Evolutionary conservation across 2,888 invertebrate species (phyloP), one percentile per base, ranked within the genome.

Genomic region (Chrysolina americana): DNA sequence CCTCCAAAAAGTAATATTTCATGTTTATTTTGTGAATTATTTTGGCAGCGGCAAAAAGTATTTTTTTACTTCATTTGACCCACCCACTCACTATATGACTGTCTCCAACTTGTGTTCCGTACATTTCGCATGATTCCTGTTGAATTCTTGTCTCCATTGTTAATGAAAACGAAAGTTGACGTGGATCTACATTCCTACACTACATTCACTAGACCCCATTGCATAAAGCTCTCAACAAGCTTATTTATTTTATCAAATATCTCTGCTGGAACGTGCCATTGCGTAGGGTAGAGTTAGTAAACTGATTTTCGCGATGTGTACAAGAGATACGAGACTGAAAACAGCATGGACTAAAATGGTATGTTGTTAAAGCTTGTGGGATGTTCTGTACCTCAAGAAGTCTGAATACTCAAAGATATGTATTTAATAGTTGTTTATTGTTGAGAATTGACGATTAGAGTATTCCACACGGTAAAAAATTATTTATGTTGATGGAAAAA

Each of bases 301-400:
- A 36, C 23, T 59, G 59, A 36, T 28, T 59, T 59, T 59, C 36
- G 15, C 59, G 59, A 59, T 59, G n/a, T 59, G 23, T 36, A 59
- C 59, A n/a, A 28, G 23, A 36, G 59, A 59, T 59, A 59, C n/a
- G 13, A 36, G 36, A 15, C 36, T 59, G 36, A 23, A 59, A 59
- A 28, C 23, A 28, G 28, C 59, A 23, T 59, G 28, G 59, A 59
- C 59, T 28, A 59, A 59, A 59, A 59, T 59, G 59, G 59, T 28
- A 36, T 59, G 59, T 28, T 59, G 59, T 36, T n/a, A 9, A n/a
- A n/a, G 53, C 13, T 28, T 15, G 59, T 59, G 59, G 59, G 59
- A 59, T 28, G 59, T 15, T 5, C 28, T 59, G 59, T n/a, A n/a
- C n/a, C n/a, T n/a, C n/a, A n/a, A n/a, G n/a, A n/a, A n/a, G n/a